Evolutionary conservation across 2,797 vertebrate species (phyloP), one percentile per base, ranked within the genome.

Genomic region (Eulemur rubriventer): DNA sequence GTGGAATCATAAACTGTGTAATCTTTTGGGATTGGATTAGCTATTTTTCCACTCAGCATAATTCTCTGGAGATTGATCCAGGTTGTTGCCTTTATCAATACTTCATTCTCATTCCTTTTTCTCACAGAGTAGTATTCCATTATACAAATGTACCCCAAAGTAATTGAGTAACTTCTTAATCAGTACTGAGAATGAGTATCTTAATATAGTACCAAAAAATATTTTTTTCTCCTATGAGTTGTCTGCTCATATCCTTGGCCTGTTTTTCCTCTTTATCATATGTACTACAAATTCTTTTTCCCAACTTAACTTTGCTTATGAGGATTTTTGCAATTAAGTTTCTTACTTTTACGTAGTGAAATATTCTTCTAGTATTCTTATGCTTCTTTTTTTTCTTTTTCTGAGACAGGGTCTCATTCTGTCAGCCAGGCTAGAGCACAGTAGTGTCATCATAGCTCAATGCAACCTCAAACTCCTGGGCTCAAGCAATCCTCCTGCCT

Each of bases 271-370:
- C n/a, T 86, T 61, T 76, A 63, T 76, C 69, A 80, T 41, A 55
- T 43, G 50, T 52, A 91, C 22, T 24, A 2, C 11, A 85, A 89
- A 89, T 69, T 79, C 52, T 85, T 92, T 38, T 48, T 84, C 26
- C 69, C 85, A 84, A 76, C 14, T 82, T 75, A 86, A 81, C 63
- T 84, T 79, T 59, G 48, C n/a, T 72, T 94, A 94, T 28, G 24
- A 91, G 88, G 4, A 87, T 65, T 48, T 80, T 92, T 92, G 13
- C 33, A 93, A 83, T 70, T 30, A 46, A 46, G 22, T 41, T 86
- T 86, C 80, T 89, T 1, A 89, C 30, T 75, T 94, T 76, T 70
- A 52, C 52, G 4, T 24, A 88, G 11, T 57, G n/a, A 96, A 83
- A 75, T 52, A 22, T 70, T 82, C 48, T 87, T 82, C 78, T 63